Percentiles rank a stretch among this genome's conserved stretches.
phyloP scores from a whole-genome alignment of 2,113 vertebrate genomes.

The Stegostoma tigrinum region DNA sequence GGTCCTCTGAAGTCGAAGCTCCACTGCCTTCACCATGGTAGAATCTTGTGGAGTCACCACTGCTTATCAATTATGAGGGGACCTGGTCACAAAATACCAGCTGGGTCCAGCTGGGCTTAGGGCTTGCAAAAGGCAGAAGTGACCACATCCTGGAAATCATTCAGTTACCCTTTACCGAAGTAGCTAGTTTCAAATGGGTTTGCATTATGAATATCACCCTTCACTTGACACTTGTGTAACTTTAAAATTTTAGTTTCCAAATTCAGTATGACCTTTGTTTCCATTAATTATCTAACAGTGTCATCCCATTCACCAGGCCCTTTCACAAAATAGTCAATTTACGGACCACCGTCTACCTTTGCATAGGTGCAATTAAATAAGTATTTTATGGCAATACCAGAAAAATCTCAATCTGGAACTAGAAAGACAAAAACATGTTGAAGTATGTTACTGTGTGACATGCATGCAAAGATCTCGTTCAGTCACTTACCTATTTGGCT shows the following conservation, averaged over 20 bases:
- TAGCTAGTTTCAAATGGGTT: not conserved
- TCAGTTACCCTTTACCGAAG: too few species aligned
- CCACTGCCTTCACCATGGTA: too few species aligned
- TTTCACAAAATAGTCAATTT: not conserved
- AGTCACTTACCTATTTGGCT: constrained; percentile 88
- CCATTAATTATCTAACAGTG: not conserved
- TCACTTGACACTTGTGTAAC: not conserved
- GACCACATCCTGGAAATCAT: too few species aligned
- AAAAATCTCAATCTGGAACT: not conserved
- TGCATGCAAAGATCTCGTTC: too few species aligned
- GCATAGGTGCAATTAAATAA: not conserved
- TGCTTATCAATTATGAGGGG: too few species aligned
- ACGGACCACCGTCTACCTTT: not conserved
- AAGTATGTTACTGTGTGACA: not conserved
- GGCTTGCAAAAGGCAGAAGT: too few species aligned
- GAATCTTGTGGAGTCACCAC: too few species aligned
- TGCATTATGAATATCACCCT: not conserved
- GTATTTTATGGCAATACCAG: not conserved
- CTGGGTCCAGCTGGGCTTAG: too few species aligned
- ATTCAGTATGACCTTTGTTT: not conserved
- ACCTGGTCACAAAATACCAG: too few species aligned
- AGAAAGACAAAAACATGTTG: not conserved
- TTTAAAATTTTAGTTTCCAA: not conserved
- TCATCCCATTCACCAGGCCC: not conserved
- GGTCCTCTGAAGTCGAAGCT: too few species aligned